Percentiles rank a stretch among this genome's conserved stretches.
Evolutionary conservation across 92 coral and sea anemone genomes (phyloP).

Genomic region (Siderastrea siderea): DNA sequence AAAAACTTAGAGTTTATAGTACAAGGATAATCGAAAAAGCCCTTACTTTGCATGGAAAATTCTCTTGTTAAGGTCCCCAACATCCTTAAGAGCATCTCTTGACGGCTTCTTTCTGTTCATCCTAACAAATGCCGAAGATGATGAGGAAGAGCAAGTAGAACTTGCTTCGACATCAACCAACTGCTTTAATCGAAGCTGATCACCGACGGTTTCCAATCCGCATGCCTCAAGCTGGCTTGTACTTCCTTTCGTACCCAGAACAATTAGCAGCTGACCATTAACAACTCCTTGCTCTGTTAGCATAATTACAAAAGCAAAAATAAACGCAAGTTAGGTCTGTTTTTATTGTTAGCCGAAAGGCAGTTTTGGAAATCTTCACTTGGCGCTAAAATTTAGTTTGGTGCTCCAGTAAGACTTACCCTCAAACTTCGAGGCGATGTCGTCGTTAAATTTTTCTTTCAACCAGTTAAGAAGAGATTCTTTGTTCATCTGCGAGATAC

Average conservation of each 20-base stretch:
- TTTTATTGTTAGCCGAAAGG: background rate
- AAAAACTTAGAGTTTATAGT: background rate
- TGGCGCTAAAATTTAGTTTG: background rate
- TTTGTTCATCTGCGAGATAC: slow-evolving; percentile 27
- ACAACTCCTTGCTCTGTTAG: slow-evolving; percentile 19
- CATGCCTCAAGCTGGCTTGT: background rate
- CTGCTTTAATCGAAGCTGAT: slow-evolving; percentile 8
- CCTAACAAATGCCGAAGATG: background rate
- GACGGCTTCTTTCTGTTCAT: background rate
- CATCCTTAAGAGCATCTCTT: slow-evolving; percentile 2
- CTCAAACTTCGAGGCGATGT: slow-evolving; percentile 19
- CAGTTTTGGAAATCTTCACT: background rate
- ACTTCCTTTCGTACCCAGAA: background rate
- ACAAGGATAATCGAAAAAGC: background rate
- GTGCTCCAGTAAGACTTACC: slow-evolving; percentile 1
- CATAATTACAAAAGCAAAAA: slow-evolving; percentile 10
- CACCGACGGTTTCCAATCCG: background rate
- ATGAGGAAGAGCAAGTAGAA: background rate
- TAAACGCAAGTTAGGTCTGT: background rate
- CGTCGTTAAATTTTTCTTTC: background rate
- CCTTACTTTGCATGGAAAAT: background rate
- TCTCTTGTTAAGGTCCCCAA: background rate
- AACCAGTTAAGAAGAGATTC: slow-evolving; percentile 27
- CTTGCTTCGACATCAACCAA: slow-evolving; percentile 2
- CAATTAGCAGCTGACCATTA: slow-evolving; percentile 13